These are phyloP conservation scores for Asobara japonica DNA, from an alignment of 1,140 invertebrate genomes.

Conservation along the genomic window DNA sequence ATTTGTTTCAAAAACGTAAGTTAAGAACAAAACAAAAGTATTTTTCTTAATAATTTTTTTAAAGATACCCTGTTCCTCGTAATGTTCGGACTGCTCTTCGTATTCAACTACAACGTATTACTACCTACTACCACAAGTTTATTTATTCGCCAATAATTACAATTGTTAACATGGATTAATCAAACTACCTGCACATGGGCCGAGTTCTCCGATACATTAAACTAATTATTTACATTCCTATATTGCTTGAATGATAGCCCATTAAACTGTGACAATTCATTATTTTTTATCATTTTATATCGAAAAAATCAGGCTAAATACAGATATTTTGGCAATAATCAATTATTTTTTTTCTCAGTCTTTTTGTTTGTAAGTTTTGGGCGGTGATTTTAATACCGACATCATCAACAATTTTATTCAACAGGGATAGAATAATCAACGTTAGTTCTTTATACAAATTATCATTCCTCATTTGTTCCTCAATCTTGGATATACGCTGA, in stretches of 20 bases:
- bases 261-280: constrained; percentile 3
- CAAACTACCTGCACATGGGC: constrained; percentile 9
- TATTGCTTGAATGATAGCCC: background rate
- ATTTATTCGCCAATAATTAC: constrained; percentile 21
- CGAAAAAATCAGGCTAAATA: constrained; percentile 5
- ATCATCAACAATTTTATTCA: constrained; percentile 29
- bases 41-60: constrained; percentile 44
- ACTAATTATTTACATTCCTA: constrained; percentile 28
- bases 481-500: background rate
- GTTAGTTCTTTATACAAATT: constrained; percentile 23
- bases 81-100: constrained; percentile 53
- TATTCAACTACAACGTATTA: constrained; percentile 60
- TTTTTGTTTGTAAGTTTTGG: constrained; percentile 32
- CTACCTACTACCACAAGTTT: constrained; percentile 47
- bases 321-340: constrained; percentile 30
- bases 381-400: constrained; percentile 19
- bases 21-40: background rate
- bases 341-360: constrained; percentile 30
- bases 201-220: background rate
- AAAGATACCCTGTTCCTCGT: constrained; percentile 56
- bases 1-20: background rate
- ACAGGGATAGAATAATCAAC: constrained; percentile 29
- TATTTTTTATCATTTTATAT: constrained; percentile 4
- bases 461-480: constrained; percentile 4
- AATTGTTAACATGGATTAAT: constrained; percentile 26